Conservation (phyloP, 2,888 invertebrate genomes). For the Dryocosmus kuriphilus region DNA sequence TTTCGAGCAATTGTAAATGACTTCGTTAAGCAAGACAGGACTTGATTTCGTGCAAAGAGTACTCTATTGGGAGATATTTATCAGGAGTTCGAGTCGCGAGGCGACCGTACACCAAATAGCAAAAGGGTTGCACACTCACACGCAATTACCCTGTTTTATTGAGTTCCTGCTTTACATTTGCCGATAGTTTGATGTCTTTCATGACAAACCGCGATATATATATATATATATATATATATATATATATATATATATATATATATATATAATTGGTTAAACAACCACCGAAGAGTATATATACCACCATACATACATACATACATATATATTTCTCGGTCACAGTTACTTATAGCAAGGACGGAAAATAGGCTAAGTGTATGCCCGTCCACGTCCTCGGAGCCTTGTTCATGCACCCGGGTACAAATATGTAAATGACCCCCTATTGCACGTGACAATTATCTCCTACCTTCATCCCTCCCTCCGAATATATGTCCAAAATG, state of each 20-base stretch:
- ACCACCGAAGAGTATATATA: too few relatives aligned
- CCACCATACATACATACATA: too few relatives aligned
- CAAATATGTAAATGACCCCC: slow-evolving; percentile 29
- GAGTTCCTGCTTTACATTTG: slow-evolving; percentile 31
- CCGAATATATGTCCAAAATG: neutral
- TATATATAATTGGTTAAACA: too few relatives aligned
- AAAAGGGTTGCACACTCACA: neutral
- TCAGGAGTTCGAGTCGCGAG: neutral
- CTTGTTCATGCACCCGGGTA: slow-evolving; percentile 27
- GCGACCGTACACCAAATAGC: neutral
- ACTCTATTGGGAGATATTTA: neutral
- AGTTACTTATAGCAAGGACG: slow-evolving; percentile 36
- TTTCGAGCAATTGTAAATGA: neutral
- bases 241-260: too few relatives aligned
- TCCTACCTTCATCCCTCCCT: neutral
- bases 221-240: neutral
- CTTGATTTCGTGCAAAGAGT: neutral
- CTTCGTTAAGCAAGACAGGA: neutral
- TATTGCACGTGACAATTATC: slow-evolving; percentile 34
- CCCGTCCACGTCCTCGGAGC: slow-evolving; percentile 42
- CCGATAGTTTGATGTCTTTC: slow-evolving; percentile 35
- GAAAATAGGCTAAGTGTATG: slow-evolving; percentile 43
- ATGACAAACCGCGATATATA: slow-evolving; percentile 25
- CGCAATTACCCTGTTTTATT: slow-evolving; percentile 24
- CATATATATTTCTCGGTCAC: slow-evolving; percentile 28